phyloP scores from a whole-genome alignment of 2,797 vertebrate species.

The Nyctibius grandis region DNA sequence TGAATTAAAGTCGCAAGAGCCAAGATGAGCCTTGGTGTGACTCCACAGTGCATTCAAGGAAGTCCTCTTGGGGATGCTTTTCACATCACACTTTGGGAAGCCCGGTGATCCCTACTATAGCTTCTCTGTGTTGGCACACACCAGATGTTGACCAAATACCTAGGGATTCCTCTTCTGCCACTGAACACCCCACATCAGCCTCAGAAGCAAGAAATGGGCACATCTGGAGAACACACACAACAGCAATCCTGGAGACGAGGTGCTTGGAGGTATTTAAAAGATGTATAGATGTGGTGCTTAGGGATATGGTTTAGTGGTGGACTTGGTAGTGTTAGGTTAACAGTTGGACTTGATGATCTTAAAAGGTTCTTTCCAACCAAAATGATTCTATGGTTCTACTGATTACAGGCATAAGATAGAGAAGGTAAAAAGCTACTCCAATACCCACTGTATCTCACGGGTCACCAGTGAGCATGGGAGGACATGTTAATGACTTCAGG shows the following conservation, averaged over 20 bases:
- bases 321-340: too few species aligned
- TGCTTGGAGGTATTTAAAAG: too few species aligned
- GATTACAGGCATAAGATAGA: not conserved
- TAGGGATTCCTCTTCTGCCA: not conserved
- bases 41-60: not conserved
- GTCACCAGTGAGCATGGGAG: not conserved
- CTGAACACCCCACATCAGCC: not conserved
- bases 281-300: too few species aligned
- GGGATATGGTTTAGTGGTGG: too few species aligned
- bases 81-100: not conserved
- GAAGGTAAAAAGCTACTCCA: not conserved
- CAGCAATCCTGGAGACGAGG: not conserved
- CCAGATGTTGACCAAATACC: not conserved
- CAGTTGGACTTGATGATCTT: too few species aligned
- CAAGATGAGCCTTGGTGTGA: not conserved
- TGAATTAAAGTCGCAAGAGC: not conserved
- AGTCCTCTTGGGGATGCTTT: not conserved
- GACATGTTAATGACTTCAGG: not conserved
- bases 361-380: too few species aligned
- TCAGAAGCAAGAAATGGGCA: not conserved
- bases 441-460: rapidly evolving
- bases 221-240: rapidly evolving
- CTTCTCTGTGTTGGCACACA: not conserved
- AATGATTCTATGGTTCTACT: too few species aligned
- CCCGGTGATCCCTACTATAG: not conserved